Evolutionary conservation across 2,797 vertebrate species (phyloP).

Genomic region (Siniperca scherzeri): DNA sequence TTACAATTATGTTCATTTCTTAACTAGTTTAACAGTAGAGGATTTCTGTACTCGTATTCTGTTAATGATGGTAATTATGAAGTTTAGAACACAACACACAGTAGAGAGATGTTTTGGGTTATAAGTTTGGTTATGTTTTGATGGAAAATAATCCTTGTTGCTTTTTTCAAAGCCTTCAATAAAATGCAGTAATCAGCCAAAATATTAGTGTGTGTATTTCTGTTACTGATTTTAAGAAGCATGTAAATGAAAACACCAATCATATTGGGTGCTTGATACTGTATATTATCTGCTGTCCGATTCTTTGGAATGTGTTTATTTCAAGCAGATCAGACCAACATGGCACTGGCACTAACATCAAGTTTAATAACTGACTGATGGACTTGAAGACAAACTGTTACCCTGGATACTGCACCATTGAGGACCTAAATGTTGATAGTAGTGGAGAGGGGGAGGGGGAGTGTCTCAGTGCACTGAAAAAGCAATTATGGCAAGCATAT

Average conservation of each 20-base stretch:
- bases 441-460: neutral
- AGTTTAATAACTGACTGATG: slow-evolving; percentile 7
- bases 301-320: slow-evolving; percentile 14
- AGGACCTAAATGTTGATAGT: neutral
- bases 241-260: slow-evolving; percentile 1
- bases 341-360: neutral
- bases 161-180: slow-evolving; percentile 80
- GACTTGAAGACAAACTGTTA: neutral
- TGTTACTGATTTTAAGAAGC: neutral
- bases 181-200: slow-evolving; percentile 80
- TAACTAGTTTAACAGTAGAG: slow-evolving; percentile 54
- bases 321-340: neutral
- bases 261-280: neutral
- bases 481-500: neutral
- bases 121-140: slow-evolving; percentile 61
- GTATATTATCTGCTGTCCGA: neutral
- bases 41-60: slow-evolving; percentile 53
- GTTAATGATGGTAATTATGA: slow-evolving; percentile 36
- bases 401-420: neutral
- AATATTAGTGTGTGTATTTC: slow-evolving; percentile 39
- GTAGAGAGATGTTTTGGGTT: slow-evolving; percentile 49
- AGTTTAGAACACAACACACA: slow-evolving; percentile 41
- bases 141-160: slow-evolving; percentile 62
- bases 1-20: slow-evolving; percentile 60
- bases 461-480: neutral